Conservation (phyloP, 1,140 invertebrate species). For the Nephotettix cincticeps region DNA sequence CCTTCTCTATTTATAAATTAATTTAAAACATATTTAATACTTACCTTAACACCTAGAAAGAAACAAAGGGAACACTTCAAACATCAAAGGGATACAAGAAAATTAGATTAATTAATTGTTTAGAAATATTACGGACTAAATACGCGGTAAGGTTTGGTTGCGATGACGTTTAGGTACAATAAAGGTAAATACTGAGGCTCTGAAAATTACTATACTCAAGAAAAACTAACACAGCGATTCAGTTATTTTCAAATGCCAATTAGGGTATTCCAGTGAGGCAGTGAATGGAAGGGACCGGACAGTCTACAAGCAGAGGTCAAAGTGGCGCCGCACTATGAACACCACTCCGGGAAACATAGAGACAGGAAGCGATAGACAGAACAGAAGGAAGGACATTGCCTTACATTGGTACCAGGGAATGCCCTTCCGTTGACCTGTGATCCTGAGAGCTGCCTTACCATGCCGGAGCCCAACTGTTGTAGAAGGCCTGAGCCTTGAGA, state of each 20-base stretch:
- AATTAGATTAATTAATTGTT: too few relatives aligned
- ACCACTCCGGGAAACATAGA: conserved; percentile 18
- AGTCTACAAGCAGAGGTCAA: conserved; percentile 5
- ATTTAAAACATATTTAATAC: too few relatives aligned
- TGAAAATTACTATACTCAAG: not conserved
- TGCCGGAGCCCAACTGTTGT: conserved; percentile 81
- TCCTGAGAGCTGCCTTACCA: conserved; percentile 78
- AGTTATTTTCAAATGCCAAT: not conserved
- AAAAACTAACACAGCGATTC: not conserved
- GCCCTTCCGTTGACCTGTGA: conserved; percentile 64
- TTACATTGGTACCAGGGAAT: conserved; percentile 63
- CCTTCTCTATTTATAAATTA: too few relatives aligned
- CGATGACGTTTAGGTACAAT: not conserved
- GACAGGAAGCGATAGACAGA: conserved; percentile 23
- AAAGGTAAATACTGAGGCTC: not conserved
- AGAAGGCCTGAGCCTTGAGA: conserved; percentile 72
- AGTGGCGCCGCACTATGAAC: not conserved
- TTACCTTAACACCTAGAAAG: too few relatives aligned
- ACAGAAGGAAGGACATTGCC: conserved; percentile 30
- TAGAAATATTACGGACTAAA: not conserved
- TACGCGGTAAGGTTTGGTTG: not conserved
- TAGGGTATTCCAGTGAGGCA: not conserved
- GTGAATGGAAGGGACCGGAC: not conserved
- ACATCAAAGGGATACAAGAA: too few relatives aligned
- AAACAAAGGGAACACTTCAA: too few relatives aligned